Conservation (phyloP, 92 coral and sea anemone species). For the Epizoanthus scotinus region DNA sequence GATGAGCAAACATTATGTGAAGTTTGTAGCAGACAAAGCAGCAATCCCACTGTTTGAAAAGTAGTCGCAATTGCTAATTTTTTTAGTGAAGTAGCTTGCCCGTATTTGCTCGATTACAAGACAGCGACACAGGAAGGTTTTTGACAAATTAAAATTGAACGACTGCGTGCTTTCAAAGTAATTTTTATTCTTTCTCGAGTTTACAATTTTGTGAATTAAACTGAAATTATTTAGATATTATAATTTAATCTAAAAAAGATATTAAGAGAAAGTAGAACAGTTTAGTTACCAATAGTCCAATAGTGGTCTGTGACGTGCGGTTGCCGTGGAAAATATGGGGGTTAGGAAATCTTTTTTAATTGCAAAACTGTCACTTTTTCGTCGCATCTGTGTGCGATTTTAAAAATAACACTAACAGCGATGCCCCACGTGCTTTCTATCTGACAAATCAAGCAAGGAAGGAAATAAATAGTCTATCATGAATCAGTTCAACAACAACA, state of each 20-base stretch:
- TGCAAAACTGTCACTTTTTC: slow-evolving; percentile 22
- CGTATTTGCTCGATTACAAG: background rate
- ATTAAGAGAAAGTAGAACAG: background rate
- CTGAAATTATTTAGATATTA: background rate
- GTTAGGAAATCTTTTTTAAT: slow-evolving; percentile 1
- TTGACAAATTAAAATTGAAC: background rate
- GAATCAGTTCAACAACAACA: background rate
- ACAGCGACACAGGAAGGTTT: background rate
- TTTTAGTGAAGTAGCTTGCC: background rate
- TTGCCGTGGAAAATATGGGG: slow-evolving; percentile 15
- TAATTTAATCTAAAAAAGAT: slow-evolving; percentile 1
- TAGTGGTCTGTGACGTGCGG: background rate
- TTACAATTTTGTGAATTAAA: background rate
- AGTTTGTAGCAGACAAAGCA: too few relatives aligned
- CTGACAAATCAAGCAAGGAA: slow-evolving; percentile 20
- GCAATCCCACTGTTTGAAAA: background rate
- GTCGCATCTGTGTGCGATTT: slow-evolving; percentile 2
- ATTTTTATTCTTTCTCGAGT: background rate
- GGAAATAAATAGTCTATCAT: background rate
- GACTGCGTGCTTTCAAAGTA: background rate
- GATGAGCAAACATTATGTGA: too few relatives aligned
- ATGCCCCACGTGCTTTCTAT: slow-evolving; percentile 35
- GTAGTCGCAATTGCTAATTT: background rate
- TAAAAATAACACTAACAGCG: slow-evolving; percentile 6
- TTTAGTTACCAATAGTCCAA: too few relatives aligned